phyloP scores from a whole-genome alignment of 2,888 invertebrate species.

The Cistogaster globosa region DNA sequence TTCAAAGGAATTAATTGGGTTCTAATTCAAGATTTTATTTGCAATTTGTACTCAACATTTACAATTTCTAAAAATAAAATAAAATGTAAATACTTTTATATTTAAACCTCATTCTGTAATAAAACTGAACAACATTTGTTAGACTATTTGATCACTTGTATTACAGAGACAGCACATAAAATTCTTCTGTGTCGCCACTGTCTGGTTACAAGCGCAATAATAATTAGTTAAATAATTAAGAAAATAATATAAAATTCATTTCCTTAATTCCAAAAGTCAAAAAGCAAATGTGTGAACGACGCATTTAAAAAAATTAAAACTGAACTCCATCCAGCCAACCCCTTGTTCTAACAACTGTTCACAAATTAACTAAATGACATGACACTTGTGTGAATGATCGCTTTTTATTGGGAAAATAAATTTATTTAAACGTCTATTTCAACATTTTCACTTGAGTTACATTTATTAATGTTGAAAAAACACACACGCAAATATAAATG shows the following conservation, averaged over 20 bases:
- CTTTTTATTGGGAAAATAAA: slow-evolving; percentile 41
- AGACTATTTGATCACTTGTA: no score
- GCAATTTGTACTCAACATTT: no score
- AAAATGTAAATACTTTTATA: no score
- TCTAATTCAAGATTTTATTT: no score
- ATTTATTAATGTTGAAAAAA: slow-evolving; percentile 5
- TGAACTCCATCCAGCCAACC: slow-evolving; percentile 23
- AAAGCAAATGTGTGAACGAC: slow-evolving; percentile 59
- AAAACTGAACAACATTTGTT: no score
- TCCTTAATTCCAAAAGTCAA: slow-evolving; percentile 64
- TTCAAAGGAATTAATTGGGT: no score
- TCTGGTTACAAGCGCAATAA: not conserved
- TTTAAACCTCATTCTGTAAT: no score
- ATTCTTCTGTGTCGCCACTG: not conserved
- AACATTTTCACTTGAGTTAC: slow-evolving; percentile 63
- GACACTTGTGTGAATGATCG: slow-evolving; percentile 65
- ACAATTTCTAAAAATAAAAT: no score
- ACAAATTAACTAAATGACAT: slow-evolving; percentile 59
- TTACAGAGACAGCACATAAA: not conserved
- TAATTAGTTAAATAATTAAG: slow-evolving; percentile 23
- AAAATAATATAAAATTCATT: slow-evolving; percentile 33
- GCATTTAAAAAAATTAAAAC: slow-evolving; percentile 47
- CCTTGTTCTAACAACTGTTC: slow-evolving; percentile 23
- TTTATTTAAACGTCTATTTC: slow-evolving; percentile 53
- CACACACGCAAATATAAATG: slow-evolving; percentile 11